Evolutionary conservation across 2,113 vertebrate species (phyloP).

Genomic region (Thunnus thynnus): DNA sequence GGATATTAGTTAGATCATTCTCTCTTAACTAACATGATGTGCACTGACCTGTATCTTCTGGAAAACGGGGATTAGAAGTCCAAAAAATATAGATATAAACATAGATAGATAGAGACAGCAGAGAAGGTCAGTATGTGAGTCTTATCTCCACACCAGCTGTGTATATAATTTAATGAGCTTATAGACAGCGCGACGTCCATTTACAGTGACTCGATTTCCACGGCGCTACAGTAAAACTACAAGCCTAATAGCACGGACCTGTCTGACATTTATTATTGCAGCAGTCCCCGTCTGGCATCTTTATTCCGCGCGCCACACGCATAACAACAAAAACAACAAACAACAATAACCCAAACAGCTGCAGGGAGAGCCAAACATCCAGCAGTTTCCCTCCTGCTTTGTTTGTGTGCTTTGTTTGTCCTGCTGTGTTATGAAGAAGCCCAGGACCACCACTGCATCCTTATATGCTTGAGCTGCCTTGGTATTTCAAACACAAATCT

Average conservation of each 20-base stretch:
- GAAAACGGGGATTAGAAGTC: no score
- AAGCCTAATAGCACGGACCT: not conserved
- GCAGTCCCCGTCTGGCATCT: constrained; percentile 20
- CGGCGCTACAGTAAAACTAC: not conserved
- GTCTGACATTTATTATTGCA: constrained; percentile 20
- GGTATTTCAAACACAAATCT: constrained; percentile 54
- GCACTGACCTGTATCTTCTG: no score
- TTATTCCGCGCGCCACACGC: constrained; percentile 29
- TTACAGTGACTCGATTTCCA: not conserved
- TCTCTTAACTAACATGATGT: not conserved
- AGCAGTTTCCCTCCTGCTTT: constrained; percentile 34
- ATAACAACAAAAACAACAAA: constrained; percentile 27
- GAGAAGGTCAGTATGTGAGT: not conserved
- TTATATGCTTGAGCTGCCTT: constrained; percentile 34
- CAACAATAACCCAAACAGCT: constrained; percentile 49
- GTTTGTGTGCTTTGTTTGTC: constrained; percentile 30
- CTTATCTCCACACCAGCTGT: not conserved
- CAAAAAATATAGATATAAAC: not conserved
- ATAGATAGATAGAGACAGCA: not conserved
- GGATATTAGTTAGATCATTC: not conserved
- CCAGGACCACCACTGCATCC: constrained; percentile 48
- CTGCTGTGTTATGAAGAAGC: constrained; percentile 40
- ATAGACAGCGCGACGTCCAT: not conserved
- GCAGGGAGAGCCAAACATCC: constrained; percentile 30
- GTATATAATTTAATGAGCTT: constrained; percentile 7